Percentiles rank a stretch among this genome's conserved stretches.
phyloP scores from a whole-genome alignment of 2,888 invertebrate genomes.

The Idaea straminata region DNA sequence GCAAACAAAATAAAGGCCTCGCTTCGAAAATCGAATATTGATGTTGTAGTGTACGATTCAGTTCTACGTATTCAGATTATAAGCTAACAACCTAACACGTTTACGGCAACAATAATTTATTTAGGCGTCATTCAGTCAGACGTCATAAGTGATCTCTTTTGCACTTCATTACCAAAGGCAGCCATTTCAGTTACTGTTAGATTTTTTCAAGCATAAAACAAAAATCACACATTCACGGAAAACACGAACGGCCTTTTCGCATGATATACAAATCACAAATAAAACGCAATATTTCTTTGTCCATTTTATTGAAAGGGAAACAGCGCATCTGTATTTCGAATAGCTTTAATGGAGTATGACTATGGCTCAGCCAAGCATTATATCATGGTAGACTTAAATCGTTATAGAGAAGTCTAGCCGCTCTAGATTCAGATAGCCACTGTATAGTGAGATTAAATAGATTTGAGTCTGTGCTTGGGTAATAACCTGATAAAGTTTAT shows the following conservation, averaged over 20 bases:
- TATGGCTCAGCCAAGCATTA: neutral
- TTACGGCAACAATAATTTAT: neutral
- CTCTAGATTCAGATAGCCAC: neutral
- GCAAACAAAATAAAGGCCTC: neutral
- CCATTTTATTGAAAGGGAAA: constrained; percentile 1
- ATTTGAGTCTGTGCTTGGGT: neutral
- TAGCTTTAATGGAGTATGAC: neutral
- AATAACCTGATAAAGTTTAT: neutral
- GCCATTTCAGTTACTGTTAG: neutral
- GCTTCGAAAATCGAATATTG: neutral
- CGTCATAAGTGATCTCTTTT: neutral
- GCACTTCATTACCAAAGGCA: neutral
- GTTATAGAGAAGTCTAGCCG: neutral
- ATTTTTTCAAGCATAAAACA: neutral
- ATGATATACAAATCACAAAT: neutral
- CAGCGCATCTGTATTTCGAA: neutral
- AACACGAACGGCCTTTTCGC: neutral
- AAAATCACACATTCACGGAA: neutral
- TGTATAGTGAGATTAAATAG: neutral
- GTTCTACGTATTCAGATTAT: neutral
- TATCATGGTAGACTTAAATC: neutral
- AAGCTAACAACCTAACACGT: no score
- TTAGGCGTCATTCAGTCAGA: neutral
- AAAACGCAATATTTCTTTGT: neutral
- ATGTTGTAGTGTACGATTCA: neutral